phyloP scores from a whole-genome alignment of 2,113 vertebrate genomes.

The Heptranchias perlo region DNA sequence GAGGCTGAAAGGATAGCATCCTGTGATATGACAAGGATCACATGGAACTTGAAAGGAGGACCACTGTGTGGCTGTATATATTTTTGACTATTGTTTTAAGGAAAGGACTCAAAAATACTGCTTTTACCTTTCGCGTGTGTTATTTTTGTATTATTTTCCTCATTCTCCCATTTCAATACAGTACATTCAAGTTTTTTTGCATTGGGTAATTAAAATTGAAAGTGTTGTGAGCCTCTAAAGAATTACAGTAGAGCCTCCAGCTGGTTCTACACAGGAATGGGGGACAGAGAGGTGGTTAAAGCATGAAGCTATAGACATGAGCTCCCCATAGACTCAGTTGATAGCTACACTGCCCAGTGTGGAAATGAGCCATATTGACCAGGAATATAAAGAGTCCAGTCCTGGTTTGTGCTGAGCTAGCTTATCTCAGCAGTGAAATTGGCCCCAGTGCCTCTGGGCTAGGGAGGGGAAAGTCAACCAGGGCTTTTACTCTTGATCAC shows the following conservation, averaged over 20 bases:
- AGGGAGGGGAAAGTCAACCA: not conserved
- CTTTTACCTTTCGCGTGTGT: not conserved
- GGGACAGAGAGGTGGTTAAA: not conserved
- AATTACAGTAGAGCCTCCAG: not conserved
- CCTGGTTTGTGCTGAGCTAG: not conserved
- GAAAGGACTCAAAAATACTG: not conserved
- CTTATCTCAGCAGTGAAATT: not conserved
- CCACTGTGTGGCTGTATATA: not conserved
- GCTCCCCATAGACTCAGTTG: not conserved
- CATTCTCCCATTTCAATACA: not conserved
- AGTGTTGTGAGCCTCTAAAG: too few relatives aligned
- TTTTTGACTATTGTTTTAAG: not conserved
- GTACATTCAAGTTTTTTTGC: not conserved
- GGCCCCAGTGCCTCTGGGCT: not conserved
- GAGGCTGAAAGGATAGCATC: not conserved
- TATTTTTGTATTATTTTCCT: conserved; percentile 3
- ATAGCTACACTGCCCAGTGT: not conserved
- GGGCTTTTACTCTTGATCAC: not conserved
- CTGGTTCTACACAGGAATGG: not conserved
- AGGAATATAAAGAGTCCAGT: not conserved
- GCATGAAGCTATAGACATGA: not conserved
- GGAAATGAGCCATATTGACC: not conserved
- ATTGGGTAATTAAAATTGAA: not conserved
- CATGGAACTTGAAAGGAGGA: not conserved
- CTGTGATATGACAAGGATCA: not conserved